Evolutionary conservation across 2,113 vertebrate genomes (phyloP), one percentile per base, ranked within the genome.

Genomic region (Lophius piscatorius): DNA sequence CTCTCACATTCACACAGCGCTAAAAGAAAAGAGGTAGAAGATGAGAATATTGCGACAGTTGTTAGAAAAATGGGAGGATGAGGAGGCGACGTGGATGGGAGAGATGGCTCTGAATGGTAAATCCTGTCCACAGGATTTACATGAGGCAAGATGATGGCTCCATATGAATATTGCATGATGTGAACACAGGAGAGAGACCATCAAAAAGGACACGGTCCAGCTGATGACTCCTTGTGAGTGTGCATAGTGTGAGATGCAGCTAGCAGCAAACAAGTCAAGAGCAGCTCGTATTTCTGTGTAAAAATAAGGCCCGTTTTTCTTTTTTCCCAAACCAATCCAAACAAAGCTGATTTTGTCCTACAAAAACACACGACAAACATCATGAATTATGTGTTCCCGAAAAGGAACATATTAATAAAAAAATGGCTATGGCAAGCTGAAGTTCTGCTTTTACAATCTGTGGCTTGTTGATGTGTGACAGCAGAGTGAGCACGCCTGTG

Each of bases 1-100:
- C 73, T 63, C 83, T 63, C 80, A 87, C 76, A 62, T 80, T 76
- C 88, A 83, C 82, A 87, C 80, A 78, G 82, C 60, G 75, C 86
- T 87, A 85, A 86, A 76, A 80, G 55, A 54, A 74, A 76, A 81
- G 35, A 83, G 69, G 82, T 70, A 74, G 76, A 70, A 49, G 69
- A 51, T 65, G 82, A 76, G 62, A 63, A 71, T 58, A 75, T 84
- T 80, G 76, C 76, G 77, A 70, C 69, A 74, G 51, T 57, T 48
- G 50, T 76, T 70, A 69, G 62, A 68, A 70, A 64, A 76, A n/a
- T n/a, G 38, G 51, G 44, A 58, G 18, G 62, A 60, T 26, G 52
- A 35, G 42, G 47, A 47, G 62, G 68, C 48, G 29, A 13, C 35
- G 23, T 12, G 63, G 24, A 29, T n/a, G 22, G 4, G 17, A 17